Evolutionary conservation across 2,888 invertebrate species (phyloP), one percentile per base, ranked within the genome.

Genomic region (Catocala fraxini): DNA sequence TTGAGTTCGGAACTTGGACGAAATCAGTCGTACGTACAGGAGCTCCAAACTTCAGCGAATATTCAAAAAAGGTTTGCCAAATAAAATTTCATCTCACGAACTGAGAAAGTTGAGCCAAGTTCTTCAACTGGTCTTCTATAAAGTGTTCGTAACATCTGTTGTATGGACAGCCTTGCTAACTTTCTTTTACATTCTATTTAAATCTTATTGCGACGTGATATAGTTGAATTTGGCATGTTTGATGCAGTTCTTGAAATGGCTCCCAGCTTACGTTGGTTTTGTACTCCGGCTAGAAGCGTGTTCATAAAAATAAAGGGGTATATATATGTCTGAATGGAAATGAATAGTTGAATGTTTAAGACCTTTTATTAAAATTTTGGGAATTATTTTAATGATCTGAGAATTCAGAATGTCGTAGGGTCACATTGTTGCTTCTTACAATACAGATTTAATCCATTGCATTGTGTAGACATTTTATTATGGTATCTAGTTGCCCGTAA

Each of bases 71-170:
- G 77, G 77, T 77, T 71, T 73, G 86, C 85, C 86, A 89, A 89
- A 91, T 90, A 90, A 90, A 90, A 90, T 90, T 91, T 89, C 89
- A 86, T 87, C 88, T 90, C 89, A 87, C 88, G 84, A 86, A 85
- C 86, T 85, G 88, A 80, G 80, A 79, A 88, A 89, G 83, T 89
- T 89, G 70, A 66, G 59, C 71, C 71, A 82, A 88, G 82, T 88
- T 84, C 84, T 80, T 83, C 82, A 83, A 84, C 74, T 79, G 71
- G 77, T 76, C 87, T 85, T 79, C 81, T 83, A 83, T 84, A 85
- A 88, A 91, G 86, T 86, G 86, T 81, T 84, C 79, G 90, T 81
- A 91, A 91, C 91, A 92, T 89, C 90, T 92, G 91, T 89, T 90
- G 89, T 90, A 88, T 89, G 88, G 85, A 87, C 87, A 87, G 81